Conservation (phyloP, 2,113 vertebrate genomes). For the Protomyctophum bolini region DNA sequence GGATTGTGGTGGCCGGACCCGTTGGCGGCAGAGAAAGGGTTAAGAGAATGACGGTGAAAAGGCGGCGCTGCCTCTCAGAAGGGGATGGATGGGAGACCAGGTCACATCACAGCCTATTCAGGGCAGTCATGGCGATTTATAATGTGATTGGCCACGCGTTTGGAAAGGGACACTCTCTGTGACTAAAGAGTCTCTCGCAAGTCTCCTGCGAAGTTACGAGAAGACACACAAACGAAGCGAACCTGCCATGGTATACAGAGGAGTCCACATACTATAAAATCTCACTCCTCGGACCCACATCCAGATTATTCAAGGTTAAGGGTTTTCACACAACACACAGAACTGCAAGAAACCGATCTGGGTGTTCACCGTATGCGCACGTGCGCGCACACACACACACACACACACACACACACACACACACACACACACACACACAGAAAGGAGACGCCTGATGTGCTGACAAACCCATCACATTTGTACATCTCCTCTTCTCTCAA, state of each 20-base stretch:
- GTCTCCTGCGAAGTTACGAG: slow-evolving; percentile 49
- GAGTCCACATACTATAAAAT: too few species aligned
- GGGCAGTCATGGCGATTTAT: slow-evolving; percentile 68
- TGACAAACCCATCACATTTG: background rate
- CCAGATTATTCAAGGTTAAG: too few species aligned
- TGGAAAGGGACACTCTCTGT: slow-evolving; percentile 56
- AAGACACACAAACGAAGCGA: slow-evolving; percentile 53
- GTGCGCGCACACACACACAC: too few species aligned
- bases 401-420: too few species aligned
- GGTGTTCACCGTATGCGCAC: background rate
- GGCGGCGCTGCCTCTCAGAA: slow-evolving; percentile 52
- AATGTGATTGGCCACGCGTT: slow-evolving; percentile 75
- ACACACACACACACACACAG: background rate
- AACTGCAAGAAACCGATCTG: background rate
- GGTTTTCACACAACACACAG: slow-evolving; percentile 12
- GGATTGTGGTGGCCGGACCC: slow-evolving; percentile 58
- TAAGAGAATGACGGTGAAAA: slow-evolving; percentile 67
- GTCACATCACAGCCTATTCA: slow-evolving; percentile 75
- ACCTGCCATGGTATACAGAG: slow-evolving; percentile 13
- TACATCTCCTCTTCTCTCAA: background rate
- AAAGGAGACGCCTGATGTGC: background rate
- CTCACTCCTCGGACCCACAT: too few species aligned
- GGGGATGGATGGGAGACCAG: slow-evolving; percentile 60
- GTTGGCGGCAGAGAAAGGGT: slow-evolving; percentile 63
- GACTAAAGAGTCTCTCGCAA: slow-evolving; percentile 57